Conservation (phyloP, 1,140 invertebrate species). For the Conus ventricosus region DNA sequence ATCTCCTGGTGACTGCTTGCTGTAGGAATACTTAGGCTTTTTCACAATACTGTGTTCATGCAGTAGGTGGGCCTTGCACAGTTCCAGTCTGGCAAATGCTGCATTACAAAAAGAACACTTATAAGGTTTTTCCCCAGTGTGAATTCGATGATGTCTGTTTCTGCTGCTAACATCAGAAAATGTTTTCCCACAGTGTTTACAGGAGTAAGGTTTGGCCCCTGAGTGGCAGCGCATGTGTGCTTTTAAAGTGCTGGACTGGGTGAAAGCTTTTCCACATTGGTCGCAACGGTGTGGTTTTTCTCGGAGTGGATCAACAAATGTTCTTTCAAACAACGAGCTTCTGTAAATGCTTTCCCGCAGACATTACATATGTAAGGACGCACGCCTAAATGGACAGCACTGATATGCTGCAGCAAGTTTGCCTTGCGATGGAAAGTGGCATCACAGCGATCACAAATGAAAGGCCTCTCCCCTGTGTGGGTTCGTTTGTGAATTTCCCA, state of each 20-base stretch:
- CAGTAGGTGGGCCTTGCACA: neutral
- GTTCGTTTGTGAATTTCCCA: neutral
- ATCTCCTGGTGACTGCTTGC: too few species aligned
- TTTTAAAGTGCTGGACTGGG: constrained; percentile 14
- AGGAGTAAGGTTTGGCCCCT: constrained; percentile 30
- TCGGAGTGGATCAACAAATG: constrained; percentile 5
- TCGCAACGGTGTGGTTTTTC: constrained; percentile 12
- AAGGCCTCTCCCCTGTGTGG: neutral
- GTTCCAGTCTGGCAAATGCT: neutral
- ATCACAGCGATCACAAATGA: neutral
- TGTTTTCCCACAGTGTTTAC: constrained; percentile 30
- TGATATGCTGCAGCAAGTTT: neutral
- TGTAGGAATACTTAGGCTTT: too few species aligned
- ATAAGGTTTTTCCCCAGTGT: constrained; percentile 25
- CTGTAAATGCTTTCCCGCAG: constrained; percentile 13
- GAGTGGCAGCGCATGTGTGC: constrained; percentile 25
- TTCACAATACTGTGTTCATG: neutral
- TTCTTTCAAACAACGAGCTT: neutral
- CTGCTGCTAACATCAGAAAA: constrained; percentile 31
- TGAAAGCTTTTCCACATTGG: constrained; percentile 22
- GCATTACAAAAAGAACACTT: constrained; percentile 18
- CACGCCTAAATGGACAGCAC: neutral
- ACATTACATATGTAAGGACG: neutral
- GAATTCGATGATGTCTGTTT: constrained; percentile 15
- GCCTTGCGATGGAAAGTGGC: neutral